These are phyloP conservation scores for Champsocephalus gunnari DNA, from an alignment of 2,797 vertebrate species.

Conservation along the genomic window DNA sequence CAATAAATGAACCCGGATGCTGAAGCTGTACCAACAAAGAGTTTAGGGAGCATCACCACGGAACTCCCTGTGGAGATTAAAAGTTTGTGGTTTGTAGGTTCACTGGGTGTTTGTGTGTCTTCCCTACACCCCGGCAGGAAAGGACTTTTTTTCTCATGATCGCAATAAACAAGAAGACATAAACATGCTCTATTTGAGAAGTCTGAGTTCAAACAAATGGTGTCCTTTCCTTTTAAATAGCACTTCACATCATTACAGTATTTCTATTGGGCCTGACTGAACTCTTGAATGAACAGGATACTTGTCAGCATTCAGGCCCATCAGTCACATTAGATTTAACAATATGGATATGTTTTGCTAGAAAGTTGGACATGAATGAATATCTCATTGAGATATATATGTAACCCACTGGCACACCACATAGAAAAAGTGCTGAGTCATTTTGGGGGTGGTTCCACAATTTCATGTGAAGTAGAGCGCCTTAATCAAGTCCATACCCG, in stretches of 20 bases:
- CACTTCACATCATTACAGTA: neutral
- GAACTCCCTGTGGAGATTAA: slow-evolving; percentile 52
- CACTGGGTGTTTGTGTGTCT: slow-evolving; percentile 60
- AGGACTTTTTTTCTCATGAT: slow-evolving; percentile 11
- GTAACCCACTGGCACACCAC: slow-evolving; percentile 2
- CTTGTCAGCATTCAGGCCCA: neutral
- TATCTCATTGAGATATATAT: neutral
- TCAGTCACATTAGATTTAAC: neutral
- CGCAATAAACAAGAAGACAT: slow-evolving; percentile 19
- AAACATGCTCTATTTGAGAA: neutral
- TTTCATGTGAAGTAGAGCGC: slow-evolving; percentile 41
- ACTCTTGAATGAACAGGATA: neutral
- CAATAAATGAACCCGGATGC: slow-evolving; percentile 29
- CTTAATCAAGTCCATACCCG: slow-evolving; percentile 69
- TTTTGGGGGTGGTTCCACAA: neutral
- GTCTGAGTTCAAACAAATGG: neutral
- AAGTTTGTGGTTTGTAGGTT: slow-evolving; percentile 45
- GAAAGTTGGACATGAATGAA: slow-evolving; percentile 12
- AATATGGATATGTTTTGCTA: neutral
- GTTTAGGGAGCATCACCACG: slow-evolving; percentile 38
- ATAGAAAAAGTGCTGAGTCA: slow-evolving; percentile 66
- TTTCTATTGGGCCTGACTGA: neutral
- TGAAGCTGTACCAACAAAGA: slow-evolving; percentile 62
- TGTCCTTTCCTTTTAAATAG: slow-evolving; percentile 1
- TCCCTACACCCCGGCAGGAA: slow-evolving; percentile 13